Base-by-base conservation (phyloP, 1,140 invertebrate species). In the Drosophila suzukii region DNA sequence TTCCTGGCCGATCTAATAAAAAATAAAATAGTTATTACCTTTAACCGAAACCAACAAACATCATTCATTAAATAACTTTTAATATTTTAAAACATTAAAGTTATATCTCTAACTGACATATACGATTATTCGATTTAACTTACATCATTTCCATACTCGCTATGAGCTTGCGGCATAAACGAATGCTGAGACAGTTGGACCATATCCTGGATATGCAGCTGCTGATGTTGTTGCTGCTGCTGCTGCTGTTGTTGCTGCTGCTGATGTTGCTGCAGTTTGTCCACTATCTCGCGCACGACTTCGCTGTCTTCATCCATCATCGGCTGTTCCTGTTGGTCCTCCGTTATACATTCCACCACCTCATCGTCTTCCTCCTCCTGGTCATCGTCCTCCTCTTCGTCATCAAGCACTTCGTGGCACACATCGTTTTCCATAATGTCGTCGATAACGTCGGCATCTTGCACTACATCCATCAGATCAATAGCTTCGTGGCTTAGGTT, bases 251-350 rank as follows among this genome's bases (percentile, higher is more conserved):
- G 71, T n/a, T 79, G 80, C 10, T 85, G 85, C 20, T 90, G 82
- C 2, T 88, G 86, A 17, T 91, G 91, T 49, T 89, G 91, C 62
- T 91, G 88, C 41, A 84, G 57, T 44, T 91, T 86, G 62, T 91
- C 72, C 20, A 91, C 85, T 46, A 91, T 91, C 56, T 91, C 78
- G 12, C 81, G 82, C 36, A 91, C 90, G n/a, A 78, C 73, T 65
- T 79, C 77, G 15, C 71, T 68, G 13, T 82, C 85, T 32, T 74
- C 77, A n/a, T 85, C 85, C 38, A 89, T 81, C 24, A 79, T 30
- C 47, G 75, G 71, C 17, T 63, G 57, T 2, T 62, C 65, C 32
- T 66, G 55, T 30, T 67, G 73, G 11, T 71, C 75, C 13, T 78
- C 75, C 39, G 56, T 43, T 4, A 81, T 82, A 20, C 78, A 78